Evolutionary conservation across 2,113 vertebrate species (phyloP), one percentile per base, ranked within the genome.

Genomic region (Phalacrocorax carbo): DNA sequence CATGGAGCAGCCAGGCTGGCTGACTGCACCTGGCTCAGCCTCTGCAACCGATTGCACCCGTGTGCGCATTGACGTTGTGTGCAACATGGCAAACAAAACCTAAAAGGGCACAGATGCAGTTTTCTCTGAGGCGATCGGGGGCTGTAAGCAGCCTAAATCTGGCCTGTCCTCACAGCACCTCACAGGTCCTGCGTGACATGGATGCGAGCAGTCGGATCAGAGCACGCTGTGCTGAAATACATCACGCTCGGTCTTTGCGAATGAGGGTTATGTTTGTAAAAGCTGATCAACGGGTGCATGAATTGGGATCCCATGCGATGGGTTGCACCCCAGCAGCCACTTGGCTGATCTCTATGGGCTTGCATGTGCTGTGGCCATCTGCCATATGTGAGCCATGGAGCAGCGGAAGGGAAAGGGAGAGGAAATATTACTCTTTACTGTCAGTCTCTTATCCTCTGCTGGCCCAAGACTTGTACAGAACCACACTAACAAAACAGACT

Each of bases 141-240:
- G 4, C 19, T 54, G 32, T 25, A 23, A 66, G 20, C 46, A 72
- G 26, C n/a, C 46, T 25, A 69, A 34, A 85, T 57, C 48, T 11
- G 32, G 46, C 40, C 60, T 89, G 60, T 34, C 32, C 54, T 68
- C 49, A 17, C 12, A 60, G 58, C 46, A 40, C 34, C 44, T 70
- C 0, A 0, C 32, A n/a, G 38, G 32, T 38, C 61, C 26, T 7
- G 9, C 10, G 25, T 12, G 7, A 68, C 3, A 30, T 2, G 46
- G 38, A 42, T 7, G 32, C 1, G 17, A 61, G 65, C 46, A 10
- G 36, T 22, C 6, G 4, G 54, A 12, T 30, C 22, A 6, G 69
- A 69, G 62, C 42, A 51, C 0, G 5, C 26, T 10, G 9, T n/a
- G 26, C n/a, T 77, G 42, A 77, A 80, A 52, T 11, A 20, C 32